A percentile compares a stretch with the other conserved stretches of the same genome.
phyloP scores from a whole-genome alignment of 2,888 invertebrate species.

The Leptinotarsa tumamoca region DNA sequence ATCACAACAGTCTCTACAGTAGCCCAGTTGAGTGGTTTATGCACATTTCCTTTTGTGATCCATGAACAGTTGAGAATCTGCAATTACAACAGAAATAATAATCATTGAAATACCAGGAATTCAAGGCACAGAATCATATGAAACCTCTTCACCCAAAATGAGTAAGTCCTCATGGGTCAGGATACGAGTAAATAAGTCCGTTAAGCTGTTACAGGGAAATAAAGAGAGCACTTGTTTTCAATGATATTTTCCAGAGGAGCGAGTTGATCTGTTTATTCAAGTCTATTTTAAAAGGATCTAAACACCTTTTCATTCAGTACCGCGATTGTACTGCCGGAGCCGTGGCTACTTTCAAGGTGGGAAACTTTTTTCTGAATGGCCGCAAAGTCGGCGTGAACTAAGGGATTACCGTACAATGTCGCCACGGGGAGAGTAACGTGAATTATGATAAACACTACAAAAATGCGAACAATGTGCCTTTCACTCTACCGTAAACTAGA shows the following conservation, averaged over 20 bases:
- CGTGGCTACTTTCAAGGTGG: slow-evolving; percentile 13
- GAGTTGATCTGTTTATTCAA: slow-evolving; percentile 42
- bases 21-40: too few species aligned
- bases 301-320: slow-evolving; percentile 39
- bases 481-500: slow-evolving; percentile 38
- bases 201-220: neutral
- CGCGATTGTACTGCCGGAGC: slow-evolving; percentile 5
- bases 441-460: slow-evolving; percentile 46
- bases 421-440: slow-evolving; percentile 40
- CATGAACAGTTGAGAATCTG: too few species aligned
- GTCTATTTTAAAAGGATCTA: slow-evolving; percentile 43
- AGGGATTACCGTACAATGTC: slow-evolving; percentile 44
- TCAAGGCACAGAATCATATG: neutral
- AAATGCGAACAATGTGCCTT: slow-evolving; percentile 45
- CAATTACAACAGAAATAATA: too few species aligned
- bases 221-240: slow-evolving; percentile 1
- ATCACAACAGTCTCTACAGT: too few species aligned
- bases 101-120: too few species aligned
- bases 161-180: neutral
- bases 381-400: slow-evolving; percentile 30
- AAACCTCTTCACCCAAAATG: neutral
- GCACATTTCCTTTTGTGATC: too few species aligned
- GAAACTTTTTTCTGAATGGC: slow-evolving; percentile 25
- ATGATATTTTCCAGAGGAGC: slow-evolving; percentile 26
- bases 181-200: neutral